These are phyloP conservation scores for Pteropus alecto DNA, from an alignment of 2,113 vertebrate genomes.

Conservation along the genomic window DNA sequence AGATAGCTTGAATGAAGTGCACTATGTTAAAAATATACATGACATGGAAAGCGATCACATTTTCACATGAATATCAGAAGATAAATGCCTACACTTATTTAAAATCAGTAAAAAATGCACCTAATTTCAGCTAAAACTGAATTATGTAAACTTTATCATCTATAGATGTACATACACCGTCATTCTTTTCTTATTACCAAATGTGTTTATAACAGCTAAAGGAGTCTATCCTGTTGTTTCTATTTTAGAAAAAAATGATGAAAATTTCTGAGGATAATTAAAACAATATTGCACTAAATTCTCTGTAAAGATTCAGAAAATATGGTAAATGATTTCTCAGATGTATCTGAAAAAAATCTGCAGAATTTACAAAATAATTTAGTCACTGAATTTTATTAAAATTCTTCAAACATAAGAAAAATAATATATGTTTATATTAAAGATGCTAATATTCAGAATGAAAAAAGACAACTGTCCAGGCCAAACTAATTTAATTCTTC, in stretches of 20 bases:
- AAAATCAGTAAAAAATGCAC: not conserved
- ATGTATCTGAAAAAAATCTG: not conserved
- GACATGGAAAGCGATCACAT: not conserved
- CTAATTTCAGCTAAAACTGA: not conserved
- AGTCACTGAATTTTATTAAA: slow-evolving; percentile 37
- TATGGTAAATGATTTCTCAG: slow-evolving; percentile 56
- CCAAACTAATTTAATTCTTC: not conserved
- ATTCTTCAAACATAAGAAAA: slow-evolving; percentile 27
- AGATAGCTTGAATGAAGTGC: not conserved
- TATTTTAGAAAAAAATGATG: slow-evolving; percentile 48
- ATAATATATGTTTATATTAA: not conserved
- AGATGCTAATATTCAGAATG: not conserved
- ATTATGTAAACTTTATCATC: not conserved
- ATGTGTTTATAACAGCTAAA: slow-evolving; percentile 27
- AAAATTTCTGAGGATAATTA: slow-evolving; percentile 41
- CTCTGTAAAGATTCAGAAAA: slow-evolving; percentile 40
- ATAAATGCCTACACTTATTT: not conserved
- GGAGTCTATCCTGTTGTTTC: not conserved
- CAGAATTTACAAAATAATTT: slow-evolving; percentile 40
- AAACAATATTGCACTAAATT: slow-evolving; percentile 15
- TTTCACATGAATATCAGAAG: not conserved
- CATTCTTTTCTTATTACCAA: slow-evolving; percentile 16
- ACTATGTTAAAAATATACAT: not conserved
- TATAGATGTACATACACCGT: not conserved
- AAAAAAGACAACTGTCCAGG: not conserved